Evolutionary conservation across 2,888 invertebrate species (phyloP).

Genomic region (Drosophila ustulata): DNA sequence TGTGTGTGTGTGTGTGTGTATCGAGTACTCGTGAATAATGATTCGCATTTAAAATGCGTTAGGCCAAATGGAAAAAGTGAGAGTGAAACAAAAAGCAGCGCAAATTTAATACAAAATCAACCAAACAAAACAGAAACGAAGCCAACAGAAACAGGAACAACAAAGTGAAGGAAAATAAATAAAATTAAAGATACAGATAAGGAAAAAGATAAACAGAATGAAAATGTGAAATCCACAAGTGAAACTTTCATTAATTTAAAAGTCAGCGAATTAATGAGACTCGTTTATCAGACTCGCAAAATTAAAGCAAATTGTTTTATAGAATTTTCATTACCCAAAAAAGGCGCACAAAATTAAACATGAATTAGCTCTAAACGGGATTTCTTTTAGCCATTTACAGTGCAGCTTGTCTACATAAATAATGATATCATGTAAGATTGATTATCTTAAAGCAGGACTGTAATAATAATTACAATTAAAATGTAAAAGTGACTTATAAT

Average conservation of each 20-base stretch:
- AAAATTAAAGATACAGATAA: slow-evolving; percentile 12
- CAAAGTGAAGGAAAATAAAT: slow-evolving; percentile 8
- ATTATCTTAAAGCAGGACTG: too few species aligned
- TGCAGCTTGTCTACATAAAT: too few species aligned
- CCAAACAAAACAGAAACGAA: slow-evolving; percentile 2
- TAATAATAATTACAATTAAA: too few species aligned
- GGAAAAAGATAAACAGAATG: slow-evolving; percentile 11
- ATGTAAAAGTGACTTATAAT: too few species aligned
- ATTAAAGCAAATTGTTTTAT: slow-evolving; percentile 10
- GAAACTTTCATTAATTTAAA: slow-evolving; percentile 37
- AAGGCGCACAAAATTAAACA: background rate
- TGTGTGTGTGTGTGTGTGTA: slow-evolving; percentile 11
- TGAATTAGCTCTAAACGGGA: background rate
- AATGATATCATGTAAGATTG: too few species aligned
- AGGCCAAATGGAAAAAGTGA: slow-evolving; percentile 18
- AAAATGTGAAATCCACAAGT: slow-evolving; percentile 23
- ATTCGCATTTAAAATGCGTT: slow-evolving; percentile 39
- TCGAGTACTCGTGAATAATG: slow-evolving; percentile 40
- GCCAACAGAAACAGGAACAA: background rate
- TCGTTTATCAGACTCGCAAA: slow-evolving; percentile 9
- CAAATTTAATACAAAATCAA: slow-evolving; percentile 4
- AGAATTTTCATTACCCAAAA: background rate
- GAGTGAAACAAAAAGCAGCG: slow-evolving; percentile 6
- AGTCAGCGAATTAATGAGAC: slow-evolving; percentile 30
- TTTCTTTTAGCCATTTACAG: too few species aligned